A percentile compares a stretch with the other conserved stretches of the same genome.
phyloP scores from a whole-genome alignment of 2,113 vertebrate species.

The Taurulus bubalis region DNA sequence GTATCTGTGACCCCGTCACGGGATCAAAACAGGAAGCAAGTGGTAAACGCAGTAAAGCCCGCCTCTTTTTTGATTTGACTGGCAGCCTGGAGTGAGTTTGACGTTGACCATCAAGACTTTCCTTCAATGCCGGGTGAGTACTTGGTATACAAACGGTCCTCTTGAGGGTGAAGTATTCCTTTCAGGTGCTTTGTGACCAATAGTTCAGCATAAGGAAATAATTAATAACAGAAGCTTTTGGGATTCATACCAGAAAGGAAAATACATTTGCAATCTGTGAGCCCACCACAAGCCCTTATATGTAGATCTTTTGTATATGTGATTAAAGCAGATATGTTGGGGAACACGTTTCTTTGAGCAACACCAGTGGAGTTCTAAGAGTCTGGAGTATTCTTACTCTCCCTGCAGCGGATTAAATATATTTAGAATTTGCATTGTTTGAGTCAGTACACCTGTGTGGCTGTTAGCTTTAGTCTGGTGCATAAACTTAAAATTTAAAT shows the following conservation, averaged over 20 bases:
- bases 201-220: not conserved
- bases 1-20: too few relatives aligned
- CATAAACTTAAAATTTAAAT: slow-evolving; percentile 30
- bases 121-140: not conserved
- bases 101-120: too few relatives aligned
- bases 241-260: not conserved
- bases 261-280: not conserved
- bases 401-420: slow-evolving; percentile 12
- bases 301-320: not conserved
- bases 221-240: not conserved
- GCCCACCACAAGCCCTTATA: not conserved
- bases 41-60: too few relatives aligned
- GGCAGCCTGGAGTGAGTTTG: too few relatives aligned
- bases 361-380: not conserved
- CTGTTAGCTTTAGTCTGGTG: slow-evolving; percentile 5
- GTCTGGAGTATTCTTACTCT: not conserved
- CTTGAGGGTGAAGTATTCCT: not conserved
- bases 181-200: not conserved
- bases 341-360: too few relatives aligned
- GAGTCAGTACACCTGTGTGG: slow-evolving; percentile 12
- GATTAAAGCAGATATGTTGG: not conserved
- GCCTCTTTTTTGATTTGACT: too few relatives aligned
- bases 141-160: not conserved
- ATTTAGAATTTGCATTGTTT: slow-evolving; percentile 18
- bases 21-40: too few relatives aligned